Percentiles rank a stretch among this genome's conserved stretches.
Evolutionary conservation across 92 coral and sea anemone species (phyloP).

Genomic region (Bergia puertoricense): DNA sequence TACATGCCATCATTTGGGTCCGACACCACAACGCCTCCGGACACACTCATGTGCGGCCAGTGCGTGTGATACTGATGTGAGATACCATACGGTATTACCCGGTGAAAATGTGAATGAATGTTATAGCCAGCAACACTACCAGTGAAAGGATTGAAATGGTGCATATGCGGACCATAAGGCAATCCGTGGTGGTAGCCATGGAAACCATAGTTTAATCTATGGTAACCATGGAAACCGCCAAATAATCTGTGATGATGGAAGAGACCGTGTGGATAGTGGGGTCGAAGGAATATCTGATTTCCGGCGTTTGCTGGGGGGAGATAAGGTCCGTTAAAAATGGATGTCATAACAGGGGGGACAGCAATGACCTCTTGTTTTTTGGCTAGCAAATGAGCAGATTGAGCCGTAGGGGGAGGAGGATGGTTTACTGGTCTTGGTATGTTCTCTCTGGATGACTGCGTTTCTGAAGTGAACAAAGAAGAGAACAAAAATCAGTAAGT

Average conservation of each 20-base stretch:
- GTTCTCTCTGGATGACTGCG: neutral
- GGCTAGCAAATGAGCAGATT: neutral
- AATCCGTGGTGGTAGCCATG: slow-evolving; percentile 13
- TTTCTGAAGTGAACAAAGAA: neutral
- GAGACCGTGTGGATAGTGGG: slow-evolving; percentile 46
- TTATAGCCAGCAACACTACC: slow-evolving; percentile 29
- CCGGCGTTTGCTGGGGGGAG: slow-evolving; percentile 68
- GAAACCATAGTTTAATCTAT: slow-evolving; percentile 13
- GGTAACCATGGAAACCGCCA: slow-evolving; percentile 24
- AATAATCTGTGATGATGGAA: slow-evolving; percentile 37
- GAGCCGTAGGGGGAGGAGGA: neutral
- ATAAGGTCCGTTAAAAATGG: slow-evolving; percentile 62
- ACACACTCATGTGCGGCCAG: slow-evolving; percentile 69
- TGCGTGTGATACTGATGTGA: slow-evolving; percentile 53
- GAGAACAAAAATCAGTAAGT: neutral
- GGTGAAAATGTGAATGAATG: slow-evolving; percentile 47
- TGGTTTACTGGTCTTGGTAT: neutral
- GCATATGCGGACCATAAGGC: neutral
- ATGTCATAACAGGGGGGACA: slow-evolving; percentile 69
- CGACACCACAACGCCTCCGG: slow-evolving; percentile 60
- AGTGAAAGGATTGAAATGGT: slow-evolving; percentile 15
- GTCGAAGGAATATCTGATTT: slow-evolving; percentile 62
- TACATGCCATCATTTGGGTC: slow-evolving; percentile 76
- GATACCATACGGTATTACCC: slow-evolving; percentile 56
- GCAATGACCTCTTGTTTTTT: slow-evolving; percentile 61